These are phyloP conservation scores for Sciurus niger DNA, from an alignment of 2,113 vertebrate species.

Conservation along the genomic window DNA sequence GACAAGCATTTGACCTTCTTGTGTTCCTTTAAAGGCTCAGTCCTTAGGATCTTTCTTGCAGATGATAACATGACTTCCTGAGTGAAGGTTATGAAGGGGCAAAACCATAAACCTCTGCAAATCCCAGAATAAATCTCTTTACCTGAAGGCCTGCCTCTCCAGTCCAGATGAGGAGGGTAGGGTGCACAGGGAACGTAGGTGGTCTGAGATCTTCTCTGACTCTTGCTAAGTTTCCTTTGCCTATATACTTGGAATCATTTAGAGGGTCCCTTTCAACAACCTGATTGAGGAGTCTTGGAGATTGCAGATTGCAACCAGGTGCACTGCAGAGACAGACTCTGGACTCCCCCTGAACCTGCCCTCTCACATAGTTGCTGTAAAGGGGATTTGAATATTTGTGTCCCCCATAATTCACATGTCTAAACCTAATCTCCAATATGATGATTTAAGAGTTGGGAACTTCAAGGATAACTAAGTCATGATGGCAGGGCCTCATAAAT, in stretches of 20 bases:
- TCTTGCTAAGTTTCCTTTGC: not conserved
- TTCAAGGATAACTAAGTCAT: not conserved
- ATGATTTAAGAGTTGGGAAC: not conserved
- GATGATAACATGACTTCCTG: not conserved
- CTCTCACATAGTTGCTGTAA: not conserved
- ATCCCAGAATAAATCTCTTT: slow-evolving; percentile 4
- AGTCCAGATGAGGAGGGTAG: not conserved
- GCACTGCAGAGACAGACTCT: not conserved
- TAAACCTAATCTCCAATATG: not conserved
- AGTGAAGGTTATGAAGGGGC: not conserved
- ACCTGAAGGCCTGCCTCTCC: not conserved
- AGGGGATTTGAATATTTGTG: not conserved
- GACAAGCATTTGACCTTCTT: not conserved
- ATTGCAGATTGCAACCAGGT: not conserved
- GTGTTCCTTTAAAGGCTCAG: not conserved
- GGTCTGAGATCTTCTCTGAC: not conserved
- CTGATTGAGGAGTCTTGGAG: not conserved
- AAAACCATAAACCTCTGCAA: slow-evolving; percentile 13
- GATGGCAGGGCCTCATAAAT: not conserved
- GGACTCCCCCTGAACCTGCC: not conserved
- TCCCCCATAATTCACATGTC: not conserved
- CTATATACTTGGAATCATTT: not conserved
- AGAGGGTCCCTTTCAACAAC: not conserved
- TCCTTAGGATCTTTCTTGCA: not conserved
- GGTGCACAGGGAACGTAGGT: not conserved